Percentiles rank a stretch among this genome's conserved stretches.
Conservation (phyloP, 2,888 invertebrate species). For the Mellilla xanthometata region DNA sequence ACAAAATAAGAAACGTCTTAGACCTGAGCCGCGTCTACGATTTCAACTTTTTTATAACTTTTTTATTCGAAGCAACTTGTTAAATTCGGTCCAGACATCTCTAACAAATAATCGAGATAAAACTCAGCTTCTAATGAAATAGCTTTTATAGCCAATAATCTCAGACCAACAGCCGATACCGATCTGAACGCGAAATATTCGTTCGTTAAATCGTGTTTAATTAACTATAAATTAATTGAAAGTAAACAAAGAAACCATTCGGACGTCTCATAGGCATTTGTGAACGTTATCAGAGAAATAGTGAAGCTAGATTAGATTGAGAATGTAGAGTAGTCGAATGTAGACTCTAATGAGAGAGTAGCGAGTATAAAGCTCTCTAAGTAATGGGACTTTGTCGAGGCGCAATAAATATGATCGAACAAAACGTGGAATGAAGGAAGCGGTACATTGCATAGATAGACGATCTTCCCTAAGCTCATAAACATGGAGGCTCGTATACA, state of each 20-base stretch:
- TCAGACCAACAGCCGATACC: conserved; percentile 20
- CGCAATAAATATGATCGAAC: conserved; percentile 74
- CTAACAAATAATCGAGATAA: conserved; percentile 39
- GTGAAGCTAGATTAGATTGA: conserved; percentile 43
- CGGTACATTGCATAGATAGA: conserved; percentile 73
- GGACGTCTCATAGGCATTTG: conserved; percentile 35
- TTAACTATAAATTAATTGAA: conserved; percentile 40
- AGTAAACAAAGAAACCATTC: conserved; percentile 36
- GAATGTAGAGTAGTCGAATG: conserved; percentile 50
- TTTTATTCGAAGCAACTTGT: conserved; percentile 29
- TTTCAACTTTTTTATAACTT: conserved; percentile 40
- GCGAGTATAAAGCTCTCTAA: conserved; percentile 49
- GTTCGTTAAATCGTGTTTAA: conserved; percentile 18
- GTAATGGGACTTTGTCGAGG: conserved; percentile 56
- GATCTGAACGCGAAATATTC: conserved; percentile 23
- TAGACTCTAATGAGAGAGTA: conserved; percentile 66
- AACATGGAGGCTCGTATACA: conserved; percentile 59
- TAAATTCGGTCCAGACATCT: conserved; percentile 43
- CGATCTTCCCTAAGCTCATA: conserved; percentile 54
- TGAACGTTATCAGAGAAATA: conserved; percentile 49
- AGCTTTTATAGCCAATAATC: conserved; percentile 21
- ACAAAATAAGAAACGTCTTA: conserved; percentile 52
- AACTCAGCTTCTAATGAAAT: conserved; percentile 22
- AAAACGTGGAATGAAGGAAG: conserved; percentile 70
- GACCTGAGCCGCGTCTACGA: conserved; percentile 33